Conservation (phyloP, 2,113 vertebrate species). For the Periophthalmus modestus region DNA sequence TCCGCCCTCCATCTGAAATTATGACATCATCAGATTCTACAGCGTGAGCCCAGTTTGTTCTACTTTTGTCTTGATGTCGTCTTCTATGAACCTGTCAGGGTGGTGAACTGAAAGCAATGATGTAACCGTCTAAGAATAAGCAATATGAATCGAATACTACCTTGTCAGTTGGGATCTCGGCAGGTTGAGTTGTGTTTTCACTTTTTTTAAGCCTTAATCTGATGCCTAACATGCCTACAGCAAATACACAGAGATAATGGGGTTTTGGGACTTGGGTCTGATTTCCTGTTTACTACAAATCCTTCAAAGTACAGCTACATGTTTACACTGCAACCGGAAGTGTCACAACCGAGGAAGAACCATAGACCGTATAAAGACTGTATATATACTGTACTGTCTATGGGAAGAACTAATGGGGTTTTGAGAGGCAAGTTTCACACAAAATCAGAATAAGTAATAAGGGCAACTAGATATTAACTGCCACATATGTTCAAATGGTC, state of each 20-base stretch:
- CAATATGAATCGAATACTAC: slow-evolving; percentile 52
- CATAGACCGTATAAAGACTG: too few relatives aligned
- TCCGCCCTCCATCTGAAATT: not conserved
- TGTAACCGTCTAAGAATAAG: slow-evolving; percentile 32
- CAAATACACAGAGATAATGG: slow-evolving; percentile 5
- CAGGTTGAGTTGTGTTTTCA: slow-evolving; percentile 17
- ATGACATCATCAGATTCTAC: not conserved
- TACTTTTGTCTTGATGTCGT: not conserved
- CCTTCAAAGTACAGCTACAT: slow-evolving; percentile 21
- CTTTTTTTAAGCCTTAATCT: slow-evolving; percentile 47
- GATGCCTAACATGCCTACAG: slow-evolving; percentile 14
- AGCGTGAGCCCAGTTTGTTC: not conserved
- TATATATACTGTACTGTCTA: too few relatives aligned
- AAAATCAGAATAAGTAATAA: not conserved
- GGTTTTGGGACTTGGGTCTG: slow-evolving; percentile 30
- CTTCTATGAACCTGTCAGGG: slow-evolving; percentile 4
- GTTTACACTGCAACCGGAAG: slow-evolving; percentile 43
- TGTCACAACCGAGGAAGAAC: not conserved
- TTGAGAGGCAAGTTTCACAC: not conserved
- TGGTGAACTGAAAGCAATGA: not conserved
- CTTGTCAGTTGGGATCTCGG: slow-evolving; percentile 23
- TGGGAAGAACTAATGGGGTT: not conserved
- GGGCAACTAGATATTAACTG: slow-evolving; percentile 44
- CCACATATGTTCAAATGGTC: slow-evolving; percentile 23
- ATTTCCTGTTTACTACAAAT: slow-evolving; percentile 28